Percentiles rank a stretch among this genome's conserved stretches.
Evolutionary conservation across 2,113 vertebrate species (phyloP).

Genomic region (Cyanistes caeruleus): DNA sequence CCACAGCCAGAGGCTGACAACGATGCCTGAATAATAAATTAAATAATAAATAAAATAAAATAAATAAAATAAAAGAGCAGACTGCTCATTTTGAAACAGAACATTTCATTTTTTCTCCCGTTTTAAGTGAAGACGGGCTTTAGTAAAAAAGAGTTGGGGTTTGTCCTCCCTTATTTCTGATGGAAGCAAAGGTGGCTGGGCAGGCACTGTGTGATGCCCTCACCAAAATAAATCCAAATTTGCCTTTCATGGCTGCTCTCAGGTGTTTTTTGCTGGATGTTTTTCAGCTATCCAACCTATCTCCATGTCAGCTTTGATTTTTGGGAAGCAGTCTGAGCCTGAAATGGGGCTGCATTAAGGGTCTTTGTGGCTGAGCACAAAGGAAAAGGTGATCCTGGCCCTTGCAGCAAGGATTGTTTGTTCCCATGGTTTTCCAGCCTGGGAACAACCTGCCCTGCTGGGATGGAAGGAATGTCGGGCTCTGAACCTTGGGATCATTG

Average conservation of each 20-base stretch:
- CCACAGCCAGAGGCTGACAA: not conserved
- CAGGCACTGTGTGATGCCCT: not conserved
- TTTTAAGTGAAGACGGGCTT: not conserved
- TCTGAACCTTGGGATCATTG: not conserved
- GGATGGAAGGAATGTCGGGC: not conserved
- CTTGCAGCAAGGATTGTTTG: not conserved
- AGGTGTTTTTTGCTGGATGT: not conserved
- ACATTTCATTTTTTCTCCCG: accelerated
- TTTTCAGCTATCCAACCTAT: not conserved
- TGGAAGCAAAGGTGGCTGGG: not conserved
- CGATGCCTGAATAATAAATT: no score
- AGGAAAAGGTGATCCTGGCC: not conserved
- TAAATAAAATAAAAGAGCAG: not conserved
- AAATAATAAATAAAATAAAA: no score
- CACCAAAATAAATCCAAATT: not conserved
- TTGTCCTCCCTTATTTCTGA: not conserved
- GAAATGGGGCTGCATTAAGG: not conserved
- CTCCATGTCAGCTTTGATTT: not conserved
- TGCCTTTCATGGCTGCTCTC: not conserved
- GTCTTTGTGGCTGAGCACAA: not conserved
- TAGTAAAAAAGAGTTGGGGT: not conserved
- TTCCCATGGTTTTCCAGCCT: accelerated
- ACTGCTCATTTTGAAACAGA: not conserved
- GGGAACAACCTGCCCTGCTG: not conserved
- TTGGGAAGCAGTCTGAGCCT: not conserved